Base-by-base conservation (phyloP, 2,113 vertebrate genomes). In the Zonotrichia leucophrys region DNA sequence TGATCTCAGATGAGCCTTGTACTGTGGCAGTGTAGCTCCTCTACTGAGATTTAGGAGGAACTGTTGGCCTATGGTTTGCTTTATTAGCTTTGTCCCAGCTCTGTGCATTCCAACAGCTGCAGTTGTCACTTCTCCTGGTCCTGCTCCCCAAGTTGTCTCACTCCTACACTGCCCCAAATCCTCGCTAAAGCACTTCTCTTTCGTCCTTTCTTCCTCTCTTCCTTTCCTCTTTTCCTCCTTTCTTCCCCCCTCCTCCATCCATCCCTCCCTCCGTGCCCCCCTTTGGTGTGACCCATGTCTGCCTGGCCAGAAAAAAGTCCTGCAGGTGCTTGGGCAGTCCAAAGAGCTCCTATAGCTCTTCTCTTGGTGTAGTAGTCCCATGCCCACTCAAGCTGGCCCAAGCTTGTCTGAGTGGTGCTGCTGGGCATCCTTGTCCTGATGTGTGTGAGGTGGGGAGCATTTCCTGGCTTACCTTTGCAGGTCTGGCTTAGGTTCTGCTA, bases 381-480 rank as follows among this genome's bases (percentile, higher is more conserved):
- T 58, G 10, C 14, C 25, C 2, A 1, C 37, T 56, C 39, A 3
- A 9, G 4, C 41, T 47, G 69, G 35, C 41, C 0, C 0, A n/a
- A 3, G 37, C 31, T 31, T 46, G 15, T 35, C n/a, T 2, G 3
- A 2, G 18, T 19, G 11, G 3, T 22, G 23, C 41, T 35, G 15
- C 47, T 21, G 18, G 30, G 12, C 19, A 25, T 49, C 69, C 17
- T 46, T 12, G 2, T 5, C 0, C 3, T 60, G 66, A 6, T 25
- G 17, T n/a, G 15, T 8, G 4, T 44, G 8, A 0, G 0, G 6
- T 17, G 15, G 16, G 20, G 28, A 68, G 13, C 24, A 22, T 47
- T 66, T 59, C 35, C 33, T 50, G 12, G 5, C 56, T 85, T 85
- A 16, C 5, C 58, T 85, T 64, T 47, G 47, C 27, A 64, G 21